A percentile compares a stretch with the other conserved stretches of the same genome.
Conservation (phyloP, 2,113 vertebrate genomes). For the Tapirus terrestris region DNA sequence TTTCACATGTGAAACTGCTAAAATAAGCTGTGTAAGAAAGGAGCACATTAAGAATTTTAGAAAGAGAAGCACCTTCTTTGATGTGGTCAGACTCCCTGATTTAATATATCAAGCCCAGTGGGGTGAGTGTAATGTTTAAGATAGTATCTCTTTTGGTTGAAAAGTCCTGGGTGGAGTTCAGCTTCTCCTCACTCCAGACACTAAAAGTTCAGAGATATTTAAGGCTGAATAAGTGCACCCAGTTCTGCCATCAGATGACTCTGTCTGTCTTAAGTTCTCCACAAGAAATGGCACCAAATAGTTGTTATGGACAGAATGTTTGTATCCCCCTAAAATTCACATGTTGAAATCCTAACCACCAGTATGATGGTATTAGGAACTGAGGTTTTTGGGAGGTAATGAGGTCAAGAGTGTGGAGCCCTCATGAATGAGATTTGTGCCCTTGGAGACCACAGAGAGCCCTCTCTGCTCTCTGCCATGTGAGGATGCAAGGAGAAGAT, state of each 20-base stretch:
- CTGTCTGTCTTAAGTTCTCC: not conserved
- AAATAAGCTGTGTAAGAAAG: not conserved
- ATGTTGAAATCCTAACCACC: not conserved
- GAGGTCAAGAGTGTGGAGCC: not conserved
- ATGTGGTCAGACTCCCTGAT: not conserved
- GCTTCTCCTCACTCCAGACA: not conserved
- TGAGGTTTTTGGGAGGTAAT: not conserved
- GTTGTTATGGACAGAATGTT: not conserved
- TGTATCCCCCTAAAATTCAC: not conserved
- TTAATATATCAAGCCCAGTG: not conserved
- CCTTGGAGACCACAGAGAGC: not conserved
- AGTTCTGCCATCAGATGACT: not conserved
- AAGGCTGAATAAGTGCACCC: not conserved
- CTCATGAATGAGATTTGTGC: not conserved
- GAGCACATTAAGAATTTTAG: not conserved
- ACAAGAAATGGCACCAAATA: accelerated
- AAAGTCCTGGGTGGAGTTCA: not conserved
- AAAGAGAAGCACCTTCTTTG: not conserved
- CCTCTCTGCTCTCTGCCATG: not conserved
- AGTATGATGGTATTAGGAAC: not conserved
- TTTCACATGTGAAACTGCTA: not conserved
- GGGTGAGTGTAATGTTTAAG: not conserved
- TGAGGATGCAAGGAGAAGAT: not conserved
- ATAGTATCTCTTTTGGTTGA: not conserved
- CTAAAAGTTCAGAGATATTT: not conserved